Base-by-base conservation (phyloP, 1,140 invertebrate genomes). In the Ceratitis capitata region DNA sequence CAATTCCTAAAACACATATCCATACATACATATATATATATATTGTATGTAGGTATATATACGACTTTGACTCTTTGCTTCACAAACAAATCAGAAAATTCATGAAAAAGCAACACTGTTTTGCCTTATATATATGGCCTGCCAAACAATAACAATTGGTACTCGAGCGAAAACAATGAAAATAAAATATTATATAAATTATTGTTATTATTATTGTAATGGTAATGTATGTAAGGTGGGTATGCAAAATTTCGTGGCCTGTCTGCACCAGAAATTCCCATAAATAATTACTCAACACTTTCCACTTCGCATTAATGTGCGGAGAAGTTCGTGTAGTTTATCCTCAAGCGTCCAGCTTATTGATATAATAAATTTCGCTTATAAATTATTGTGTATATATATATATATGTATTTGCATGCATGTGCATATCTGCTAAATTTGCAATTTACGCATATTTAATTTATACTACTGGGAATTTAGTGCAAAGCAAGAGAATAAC, bases 121-220 rank as follows among this genome's bases (percentile, higher is more conserved):
- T 7, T 23, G 26, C 10, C 23, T 3, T 58, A 58, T 58, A 23
- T 58, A 58, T 58, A 10, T 58, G n/a, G 58, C 58, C 1, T 16
- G 29, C 32, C 58, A 32, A n/a, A 19, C 14, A 39, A 69, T 32
- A 39, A 69, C n/a, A n/a, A n/a, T n/a, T n/a, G n/a, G n/a, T n/a
- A n/a, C 26, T 69, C 29, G n/a, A n/a, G n/a, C n/a, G n/a, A n/a
- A n/a, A 0, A 4, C 14, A 19, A 35, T 69, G 12, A 39, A 69
- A 16, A 39, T 69, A 16, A 39, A 69, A 69, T 69, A 69, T 69
- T 69, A 69, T 69, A 29, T 69, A 69, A 69, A 19, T 69, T 69
- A 16, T 19, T 35, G 14, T 39, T 7, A 19, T 69, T 61, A 10
- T 49, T 49, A 16, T 49, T 56, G n/a, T 56, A n/a, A 23, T 56